Conservation (phyloP, 2,888 invertebrate species). For the Epsilonema sp. region DNA sequence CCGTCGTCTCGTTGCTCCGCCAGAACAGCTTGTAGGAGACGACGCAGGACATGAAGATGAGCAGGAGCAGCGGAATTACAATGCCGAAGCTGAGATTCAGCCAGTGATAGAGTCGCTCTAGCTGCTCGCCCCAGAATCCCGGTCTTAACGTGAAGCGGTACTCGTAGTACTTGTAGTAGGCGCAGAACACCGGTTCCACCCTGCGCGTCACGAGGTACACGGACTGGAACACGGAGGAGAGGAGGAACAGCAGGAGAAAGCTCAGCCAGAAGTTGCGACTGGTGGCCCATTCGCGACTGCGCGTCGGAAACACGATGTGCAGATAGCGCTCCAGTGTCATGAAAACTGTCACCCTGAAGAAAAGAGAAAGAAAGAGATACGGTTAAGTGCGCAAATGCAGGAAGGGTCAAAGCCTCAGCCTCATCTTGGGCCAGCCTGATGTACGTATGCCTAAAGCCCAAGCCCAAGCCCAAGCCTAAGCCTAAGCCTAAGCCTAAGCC, state of each 20-base stretch:
- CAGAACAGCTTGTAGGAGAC: not conserved
- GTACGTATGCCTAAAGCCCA: no score
- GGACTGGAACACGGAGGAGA: not conserved
- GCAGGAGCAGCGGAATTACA: not conserved
- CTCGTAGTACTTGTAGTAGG: not conserved
- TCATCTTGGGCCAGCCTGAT: no score
- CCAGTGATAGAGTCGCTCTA: conserved; percentile 5
- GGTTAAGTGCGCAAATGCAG: not conserved
- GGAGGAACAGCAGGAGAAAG: not conserved
- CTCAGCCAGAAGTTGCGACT: not conserved
- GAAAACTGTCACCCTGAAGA: conserved; percentile 4
- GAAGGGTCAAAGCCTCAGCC: no score
- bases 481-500: no score
- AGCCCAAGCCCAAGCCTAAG: no score
- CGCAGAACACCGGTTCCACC: not conserved
- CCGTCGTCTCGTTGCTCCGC: not conserved
- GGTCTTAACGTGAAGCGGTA: no score
- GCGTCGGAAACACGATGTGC: conserved; percentile 2
- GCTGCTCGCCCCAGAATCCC: not conserved
- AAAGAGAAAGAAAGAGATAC: not conserved
- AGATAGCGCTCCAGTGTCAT: conserved; percentile 7
- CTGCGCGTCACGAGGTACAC: conserved; percentile 2
- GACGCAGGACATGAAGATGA: not conserved
- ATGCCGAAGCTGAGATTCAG: not conserved
- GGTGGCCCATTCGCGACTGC: not conserved